A percentile compares a stretch with the other conserved stretches of the same genome.
phyloP scores from a whole-genome alignment of 2,113 vertebrate genomes.

The Zonotrichia leucophrys region DNA sequence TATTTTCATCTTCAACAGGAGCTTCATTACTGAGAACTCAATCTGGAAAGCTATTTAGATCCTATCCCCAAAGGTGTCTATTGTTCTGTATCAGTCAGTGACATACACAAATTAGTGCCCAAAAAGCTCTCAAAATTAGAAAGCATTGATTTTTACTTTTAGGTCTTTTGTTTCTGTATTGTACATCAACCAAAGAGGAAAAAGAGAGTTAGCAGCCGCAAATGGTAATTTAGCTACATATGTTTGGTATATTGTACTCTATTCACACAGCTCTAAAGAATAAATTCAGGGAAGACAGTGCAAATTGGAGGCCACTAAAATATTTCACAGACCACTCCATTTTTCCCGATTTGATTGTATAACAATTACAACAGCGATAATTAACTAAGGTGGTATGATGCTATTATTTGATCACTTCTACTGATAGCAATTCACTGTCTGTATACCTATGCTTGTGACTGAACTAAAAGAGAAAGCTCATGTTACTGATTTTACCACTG shows the following conservation, averaged over 20 bases:
- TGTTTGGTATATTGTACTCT: background rate
- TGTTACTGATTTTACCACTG: background rate
- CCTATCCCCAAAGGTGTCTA: background rate
- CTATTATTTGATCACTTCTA: background rate
- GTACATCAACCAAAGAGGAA: background rate
- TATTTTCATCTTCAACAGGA: background rate
- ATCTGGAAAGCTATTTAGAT: background rate
- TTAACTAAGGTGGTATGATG: background rate
- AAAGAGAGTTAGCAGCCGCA: background rate
- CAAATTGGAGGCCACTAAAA: background rate
- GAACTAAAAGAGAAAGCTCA: background rate
- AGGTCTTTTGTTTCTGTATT: background rate
- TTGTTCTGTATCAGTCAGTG: background rate
- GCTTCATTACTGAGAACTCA: background rate
- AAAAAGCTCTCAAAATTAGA: background rate
- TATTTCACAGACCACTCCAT: background rate
- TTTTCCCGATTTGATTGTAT: background rate
- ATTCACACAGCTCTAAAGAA: background rate
- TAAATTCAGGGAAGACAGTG: background rate
- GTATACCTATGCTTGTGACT: background rate
- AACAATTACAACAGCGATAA: background rate
- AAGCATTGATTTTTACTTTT: background rate
- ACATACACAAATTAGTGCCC: background rate
- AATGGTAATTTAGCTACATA: background rate
- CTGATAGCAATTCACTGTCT: background rate